Percentiles rank a stretch among this genome's conserved stretches.
phyloP scores from a whole-genome alignment of 1,140 invertebrate species.

The Bombus affinis region DNA sequence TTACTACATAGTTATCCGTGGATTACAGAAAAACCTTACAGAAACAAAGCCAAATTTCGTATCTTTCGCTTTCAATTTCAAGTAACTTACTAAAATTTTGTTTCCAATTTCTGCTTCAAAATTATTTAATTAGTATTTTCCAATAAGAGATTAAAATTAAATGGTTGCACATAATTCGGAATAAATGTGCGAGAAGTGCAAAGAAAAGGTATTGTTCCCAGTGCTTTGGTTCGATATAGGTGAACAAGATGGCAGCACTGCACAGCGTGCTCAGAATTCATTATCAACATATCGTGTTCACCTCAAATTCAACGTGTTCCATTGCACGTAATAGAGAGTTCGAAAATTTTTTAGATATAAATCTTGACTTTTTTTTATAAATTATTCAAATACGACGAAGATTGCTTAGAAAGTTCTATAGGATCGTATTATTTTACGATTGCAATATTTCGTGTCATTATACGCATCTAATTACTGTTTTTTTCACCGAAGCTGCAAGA shows the following conservation, averaged over 20 bases:
- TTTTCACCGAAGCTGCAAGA: constrained; percentile 1
- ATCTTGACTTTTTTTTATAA: not conserved
- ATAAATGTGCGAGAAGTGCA: not conserved
- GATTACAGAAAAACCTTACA: no score
- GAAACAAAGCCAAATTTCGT: no score
- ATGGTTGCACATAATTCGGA: rapidly evolving
- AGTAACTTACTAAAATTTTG: no score
- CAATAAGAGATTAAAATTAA: not conserved
- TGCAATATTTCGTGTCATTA: not conserved
- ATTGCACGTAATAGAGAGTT: not conserved
- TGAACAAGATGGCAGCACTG: constrained; percentile 68
- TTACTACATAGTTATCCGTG: rapidly evolving
- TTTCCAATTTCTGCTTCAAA: rapidly evolving
- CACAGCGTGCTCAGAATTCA: constrained; percentile 19
- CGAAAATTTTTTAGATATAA: not conserved
- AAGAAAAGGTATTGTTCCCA: constrained; percentile 59
- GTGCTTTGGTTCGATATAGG: constrained; percentile 35
- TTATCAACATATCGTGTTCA: not conserved
- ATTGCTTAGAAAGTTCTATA: not conserved
- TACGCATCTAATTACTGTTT: constrained; percentile 26
- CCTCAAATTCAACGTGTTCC: not conserved
- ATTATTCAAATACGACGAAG: not conserved
- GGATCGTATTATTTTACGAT: not conserved
- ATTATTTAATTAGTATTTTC: not conserved
- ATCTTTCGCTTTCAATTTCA: no score